Conservation (phyloP, 92 coral and sea anemone species). For the Epizoanthus fatuus region DNA sequence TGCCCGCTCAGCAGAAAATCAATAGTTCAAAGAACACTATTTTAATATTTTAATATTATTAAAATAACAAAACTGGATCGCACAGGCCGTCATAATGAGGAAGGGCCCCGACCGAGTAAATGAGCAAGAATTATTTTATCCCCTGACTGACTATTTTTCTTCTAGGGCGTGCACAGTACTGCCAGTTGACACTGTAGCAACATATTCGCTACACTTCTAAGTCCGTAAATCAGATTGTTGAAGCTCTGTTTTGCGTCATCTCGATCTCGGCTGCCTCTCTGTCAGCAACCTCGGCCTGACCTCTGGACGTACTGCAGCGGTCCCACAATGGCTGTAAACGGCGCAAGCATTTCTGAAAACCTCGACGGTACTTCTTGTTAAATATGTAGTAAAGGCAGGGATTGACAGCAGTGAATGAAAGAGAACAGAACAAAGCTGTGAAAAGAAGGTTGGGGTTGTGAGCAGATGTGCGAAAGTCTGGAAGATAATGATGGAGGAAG, state of each 20-base stretch:
- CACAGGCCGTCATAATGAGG: too few relatives aligned
- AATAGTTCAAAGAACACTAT: too few relatives aligned
- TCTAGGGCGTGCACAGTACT: too few relatives aligned
- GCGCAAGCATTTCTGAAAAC: background rate
- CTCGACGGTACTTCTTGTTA: constrained; percentile 33
- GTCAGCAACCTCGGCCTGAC: too few relatives aligned
- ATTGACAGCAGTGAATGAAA: constrained; percentile 29
- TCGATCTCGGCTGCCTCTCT: background rate
- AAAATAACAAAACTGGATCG: too few relatives aligned
- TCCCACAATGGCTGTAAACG: background rate
- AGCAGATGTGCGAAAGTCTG: background rate
- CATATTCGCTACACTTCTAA: constrained; percentile 7
- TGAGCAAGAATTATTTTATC: too few relatives aligned
- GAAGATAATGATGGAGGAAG: constrained; percentile 30
- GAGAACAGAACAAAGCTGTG: constrained; percentile 37
- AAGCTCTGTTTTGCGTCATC: constrained; percentile 18
- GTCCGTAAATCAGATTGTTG: constrained; percentile 31
- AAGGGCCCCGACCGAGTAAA: too few relatives aligned
- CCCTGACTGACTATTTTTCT: too few relatives aligned
- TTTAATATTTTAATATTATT: too few relatives aligned
- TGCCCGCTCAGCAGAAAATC: too few relatives aligned
- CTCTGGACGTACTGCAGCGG: background rate
- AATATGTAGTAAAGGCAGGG: constrained; percentile 33
- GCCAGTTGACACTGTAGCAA: too few relatives aligned
- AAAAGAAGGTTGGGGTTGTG: background rate